Percentiles rank a stretch among this genome's conserved stretches.
phyloP scores from a whole-genome alignment of 2,113 vertebrate genomes.

The Myodes glareolus region DNA sequence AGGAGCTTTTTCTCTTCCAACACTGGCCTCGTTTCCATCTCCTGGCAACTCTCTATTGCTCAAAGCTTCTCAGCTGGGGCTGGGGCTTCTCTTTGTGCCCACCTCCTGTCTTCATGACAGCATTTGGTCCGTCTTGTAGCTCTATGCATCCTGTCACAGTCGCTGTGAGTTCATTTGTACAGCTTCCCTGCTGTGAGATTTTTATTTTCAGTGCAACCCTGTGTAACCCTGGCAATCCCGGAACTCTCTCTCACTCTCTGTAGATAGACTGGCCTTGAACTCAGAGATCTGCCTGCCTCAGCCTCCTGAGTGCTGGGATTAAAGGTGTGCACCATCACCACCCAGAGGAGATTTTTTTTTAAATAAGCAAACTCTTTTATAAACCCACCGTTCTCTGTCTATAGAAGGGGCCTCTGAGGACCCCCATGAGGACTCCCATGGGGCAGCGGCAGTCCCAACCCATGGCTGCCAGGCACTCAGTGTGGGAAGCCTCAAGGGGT shows the following conservation, averaged over 20 bases:
- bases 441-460: rapidly evolving
- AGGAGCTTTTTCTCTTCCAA: not conserved
- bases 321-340: not conserved
- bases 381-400: not conserved
- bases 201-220: not conserved
- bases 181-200: not conserved
- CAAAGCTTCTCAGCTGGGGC: too few relatives aligned
- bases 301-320: not conserved
- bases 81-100: not conserved
- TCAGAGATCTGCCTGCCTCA: not conserved
- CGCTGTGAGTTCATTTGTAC: not conserved
- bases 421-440: rapidly evolving
- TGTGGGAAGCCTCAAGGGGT: not conserved
- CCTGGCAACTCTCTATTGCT: not conserved
- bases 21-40: not conserved
- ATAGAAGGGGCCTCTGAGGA: not conserved
- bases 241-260: not conserved
- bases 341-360: not conserved
- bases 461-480: not conserved
- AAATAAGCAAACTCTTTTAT: not conserved
- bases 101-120: too few relatives aligned
- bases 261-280: not conserved
- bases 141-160: not conserved
- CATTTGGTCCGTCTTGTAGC: not conserved
- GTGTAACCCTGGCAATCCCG: not conserved